A percentile compares a stretch with the other conserved stretches of the same genome.
Conservation (phyloP, 2,113 vertebrate species). For the Xiphorhynchus elegans region DNA sequence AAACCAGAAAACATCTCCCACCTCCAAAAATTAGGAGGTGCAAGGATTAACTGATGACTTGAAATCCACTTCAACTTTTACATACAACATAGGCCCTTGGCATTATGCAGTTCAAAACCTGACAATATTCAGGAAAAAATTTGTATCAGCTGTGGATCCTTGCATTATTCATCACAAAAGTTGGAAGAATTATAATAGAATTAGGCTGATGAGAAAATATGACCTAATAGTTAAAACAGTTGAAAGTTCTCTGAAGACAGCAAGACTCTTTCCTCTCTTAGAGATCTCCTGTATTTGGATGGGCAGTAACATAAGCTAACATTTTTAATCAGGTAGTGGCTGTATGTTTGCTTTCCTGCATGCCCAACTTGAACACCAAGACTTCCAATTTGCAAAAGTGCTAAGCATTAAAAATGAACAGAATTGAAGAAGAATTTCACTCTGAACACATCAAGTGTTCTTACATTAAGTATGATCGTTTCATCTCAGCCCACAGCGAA, state of each 20-base stretch:
- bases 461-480: not conserved
- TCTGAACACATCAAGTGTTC: not conserved
- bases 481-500: not conserved
- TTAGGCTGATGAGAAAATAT: not conserved
- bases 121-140: not conserved
- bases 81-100: not conserved
- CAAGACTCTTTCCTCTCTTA: not conserved
- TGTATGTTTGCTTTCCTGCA: not conserved
- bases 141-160: not conserved
- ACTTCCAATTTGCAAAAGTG: not conserved
- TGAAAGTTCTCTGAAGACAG: not conserved
- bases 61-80: not conserved
- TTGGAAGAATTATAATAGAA: not conserved
- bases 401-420: not conserved
- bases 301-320: not conserved
- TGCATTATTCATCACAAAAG: not conserved
- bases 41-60: not conserved
- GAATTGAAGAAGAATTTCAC: not conserved
- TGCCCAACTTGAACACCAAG: not conserved
- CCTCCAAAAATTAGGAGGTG: not conserved
- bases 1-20: not conserved
- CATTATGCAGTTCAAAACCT: not conserved
- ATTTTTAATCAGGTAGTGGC: not conserved
- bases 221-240: not conserved
- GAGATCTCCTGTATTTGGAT: not conserved